Base-by-base conservation (phyloP, 2,113 vertebrate species). In the Pelvicachromis taeniatus region DNA sequence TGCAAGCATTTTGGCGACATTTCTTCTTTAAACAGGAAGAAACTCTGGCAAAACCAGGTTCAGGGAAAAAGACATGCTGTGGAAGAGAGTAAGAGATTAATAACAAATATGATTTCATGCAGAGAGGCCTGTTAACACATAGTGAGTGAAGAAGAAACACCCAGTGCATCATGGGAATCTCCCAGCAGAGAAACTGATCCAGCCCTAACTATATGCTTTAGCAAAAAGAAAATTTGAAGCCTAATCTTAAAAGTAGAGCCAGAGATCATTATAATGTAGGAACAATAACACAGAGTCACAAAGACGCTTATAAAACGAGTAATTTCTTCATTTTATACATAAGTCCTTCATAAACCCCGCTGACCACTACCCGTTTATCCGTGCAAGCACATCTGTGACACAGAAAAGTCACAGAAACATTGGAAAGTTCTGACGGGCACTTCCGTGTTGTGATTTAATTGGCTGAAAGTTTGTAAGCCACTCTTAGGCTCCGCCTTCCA, bases 371-470 rank as follows among this genome's bases (percentile, higher is more conserved):
- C n/a, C 2, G 55, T 56, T 29, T 29, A 14, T 4, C 7, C 23
- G 19, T 63, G 59, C 38, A 38, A 63, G 10, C 33, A 63, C 59
- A 63, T 63, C 10, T 63, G 33, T 38, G 59, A 38, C 2, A 63
- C 10, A 38, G 59, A 63, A 38, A 63, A 7, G 33, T 38, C 33
- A 63, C 19, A 38, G 10, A 63, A 63, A 38, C n/a, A 6, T 38
- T 63, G 59, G 33, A 38, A 63, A 63, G 59, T 38, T 63, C 19
- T 63, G 61, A 26, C 17, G 13, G 21, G 12, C 4, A 12, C 85
- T 85, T 58, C 29, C 26, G n/a, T 70, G 13, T 78, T 87, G 63
- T 52, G 86, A 87, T 90, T 63, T 89, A 38, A 94, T 95, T 94
- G 93, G 94, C 78, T 86, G 0, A 88, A 93, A 93, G 90, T 93